Percentiles rank a stretch among this genome's conserved stretches.
Conservation (phyloP, 2,888 invertebrate genomes). For the Camponotus fellah region DNA sequence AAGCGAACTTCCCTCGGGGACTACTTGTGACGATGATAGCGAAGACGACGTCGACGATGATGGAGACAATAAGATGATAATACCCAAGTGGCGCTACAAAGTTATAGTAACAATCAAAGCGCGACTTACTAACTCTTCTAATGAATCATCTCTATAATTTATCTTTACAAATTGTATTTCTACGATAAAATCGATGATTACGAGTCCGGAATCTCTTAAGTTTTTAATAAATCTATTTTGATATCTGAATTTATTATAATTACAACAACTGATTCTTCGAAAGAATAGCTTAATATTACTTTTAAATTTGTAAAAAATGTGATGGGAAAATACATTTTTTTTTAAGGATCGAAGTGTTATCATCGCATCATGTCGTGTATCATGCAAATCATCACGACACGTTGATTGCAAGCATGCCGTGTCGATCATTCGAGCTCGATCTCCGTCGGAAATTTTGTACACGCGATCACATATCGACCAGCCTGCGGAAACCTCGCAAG, state of each 20-base stretch:
- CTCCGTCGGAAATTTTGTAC: conserved; percentile 55
- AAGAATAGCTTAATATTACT: background rate
- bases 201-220: background rate
- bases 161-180: background rate
- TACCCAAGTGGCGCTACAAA: conserved; percentile 26
- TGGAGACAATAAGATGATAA: conserved; percentile 60
- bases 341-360: conserved; percentile 24
- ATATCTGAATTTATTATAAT: background rate
- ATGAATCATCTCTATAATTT: background rate
- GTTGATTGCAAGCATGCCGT: conserved; percentile 53
- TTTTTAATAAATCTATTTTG: background rate
- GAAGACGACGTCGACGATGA: conserved; percentile 40
- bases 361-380: conserved; percentile 45
- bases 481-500: background rate
- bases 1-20: conserved; percentile 57
- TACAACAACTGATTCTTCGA: background rate
- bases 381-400: conserved; percentile 44
- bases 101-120: conserved; percentile 47
- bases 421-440: conserved; percentile 56
- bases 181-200: background rate
- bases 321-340: conserved; percentile 13
- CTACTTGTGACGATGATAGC: conserved; percentile 50
- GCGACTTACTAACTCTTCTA: background rate
- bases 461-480: conserved; percentile 52
- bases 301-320: conserved; percentile 8